phyloP scores from a whole-genome alignment of 2,113 vertebrate genomes.

The Dendrocopos noguchii region DNA sequence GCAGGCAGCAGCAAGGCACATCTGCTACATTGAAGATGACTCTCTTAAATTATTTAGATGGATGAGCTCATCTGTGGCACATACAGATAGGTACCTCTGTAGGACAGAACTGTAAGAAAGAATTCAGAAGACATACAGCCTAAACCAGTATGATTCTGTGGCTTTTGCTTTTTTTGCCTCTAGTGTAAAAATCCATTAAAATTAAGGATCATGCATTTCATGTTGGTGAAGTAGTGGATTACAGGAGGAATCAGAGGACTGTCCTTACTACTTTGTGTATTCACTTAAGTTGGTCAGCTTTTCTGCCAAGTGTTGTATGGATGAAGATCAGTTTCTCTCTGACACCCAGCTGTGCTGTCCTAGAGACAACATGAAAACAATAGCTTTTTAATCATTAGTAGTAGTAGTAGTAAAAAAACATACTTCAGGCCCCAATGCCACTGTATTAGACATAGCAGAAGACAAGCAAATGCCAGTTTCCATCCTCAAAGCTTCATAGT shows the following conservation, averaged over 20 bases:
- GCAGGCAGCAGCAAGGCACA: not conserved
- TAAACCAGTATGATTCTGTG: not conserved
- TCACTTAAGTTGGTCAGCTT: rapidly evolving
- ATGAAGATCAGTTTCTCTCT: not conserved
- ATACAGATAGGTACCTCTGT: not conserved
- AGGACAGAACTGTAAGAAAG: not conserved
- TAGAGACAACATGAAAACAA: not conserved
- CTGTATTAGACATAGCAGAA: not conserved
- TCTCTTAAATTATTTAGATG: not conserved
- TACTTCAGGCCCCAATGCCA: not conserved
- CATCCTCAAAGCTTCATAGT: not conserved
- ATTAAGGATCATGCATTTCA: not conserved
- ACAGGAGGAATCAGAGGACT: not conserved
- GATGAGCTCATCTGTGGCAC: not conserved
- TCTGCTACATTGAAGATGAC: rapidly evolving
- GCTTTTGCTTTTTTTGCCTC: not conserved
- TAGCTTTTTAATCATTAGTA: not conserved
- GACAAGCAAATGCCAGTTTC: not conserved
- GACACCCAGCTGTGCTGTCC: not conserved
- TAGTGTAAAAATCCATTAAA: not conserved
- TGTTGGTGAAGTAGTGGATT: not conserved
- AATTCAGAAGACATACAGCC: not conserved
- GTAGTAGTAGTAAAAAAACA: not conserved
- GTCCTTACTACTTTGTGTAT: not conserved
- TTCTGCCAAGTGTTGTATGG: not conserved